These are phyloP conservation scores for Cyclura pinguis DNA, from an alignment of 2,797 vertebrate species.

Conservation along the genomic window DNA sequence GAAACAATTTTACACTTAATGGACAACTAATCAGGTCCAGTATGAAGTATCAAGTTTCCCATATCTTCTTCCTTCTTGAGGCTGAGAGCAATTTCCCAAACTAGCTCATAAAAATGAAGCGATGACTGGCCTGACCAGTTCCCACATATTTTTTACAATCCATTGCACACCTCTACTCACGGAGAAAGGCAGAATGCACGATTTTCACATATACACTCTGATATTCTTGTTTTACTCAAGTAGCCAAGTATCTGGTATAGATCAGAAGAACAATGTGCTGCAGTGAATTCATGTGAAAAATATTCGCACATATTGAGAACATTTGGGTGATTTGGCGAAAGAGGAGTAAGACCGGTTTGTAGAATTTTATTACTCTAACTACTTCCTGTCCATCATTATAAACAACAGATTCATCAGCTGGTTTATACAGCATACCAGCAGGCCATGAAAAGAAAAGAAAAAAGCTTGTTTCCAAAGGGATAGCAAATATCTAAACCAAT, in stretches of 20 bases:
- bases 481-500: constrained; percentile 68
- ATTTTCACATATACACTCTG: constrained; percentile 22
- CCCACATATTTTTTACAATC: constrained; percentile 41
- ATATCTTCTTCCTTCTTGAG: background rate
- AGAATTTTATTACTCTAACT: constrained; percentile 70
- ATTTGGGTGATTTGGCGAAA: constrained; percentile 21
- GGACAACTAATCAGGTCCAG: background rate
- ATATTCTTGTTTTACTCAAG: constrained; percentile 53
- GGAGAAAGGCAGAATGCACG: constrained; percentile 16
- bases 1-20: background rate
- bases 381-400: constrained; percentile 50
- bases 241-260: constrained; percentile 66
- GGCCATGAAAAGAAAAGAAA: constrained; percentile 15
- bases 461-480: constrained; percentile 41
- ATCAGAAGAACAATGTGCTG: constrained; percentile 63
- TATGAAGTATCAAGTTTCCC: background rate
- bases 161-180: constrained; percentile 15
- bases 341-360: constrained; percentile 59
- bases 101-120: constrained; percentile 15
- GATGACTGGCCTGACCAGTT: background rate
- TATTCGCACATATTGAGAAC: constrained; percentile 63
- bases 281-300: constrained; percentile 71
- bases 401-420: constrained; percentile 52
- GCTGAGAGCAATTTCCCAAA: constrained; percentile 28
- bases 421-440: constrained; percentile 61